phyloP scores from a whole-genome alignment of 1,140 invertebrate species.

The Sesamia nonagrioides region DNA sequence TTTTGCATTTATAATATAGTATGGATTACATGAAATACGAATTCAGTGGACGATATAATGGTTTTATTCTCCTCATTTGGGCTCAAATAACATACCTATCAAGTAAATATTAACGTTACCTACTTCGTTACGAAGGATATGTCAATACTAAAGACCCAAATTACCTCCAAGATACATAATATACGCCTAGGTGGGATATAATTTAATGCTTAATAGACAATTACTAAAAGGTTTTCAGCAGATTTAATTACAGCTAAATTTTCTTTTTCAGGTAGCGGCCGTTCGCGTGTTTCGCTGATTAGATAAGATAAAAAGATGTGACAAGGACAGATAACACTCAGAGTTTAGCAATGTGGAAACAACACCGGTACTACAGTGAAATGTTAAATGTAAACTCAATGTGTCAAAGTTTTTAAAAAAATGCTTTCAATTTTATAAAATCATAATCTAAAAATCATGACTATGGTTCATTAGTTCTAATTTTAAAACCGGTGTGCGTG shows the following conservation, averaged over 20 bases:
- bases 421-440: background rate
- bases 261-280: constrained; percentile 48
- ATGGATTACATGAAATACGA: no score
- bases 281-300: constrained; percentile 31
- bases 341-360: constrained; percentile 17
- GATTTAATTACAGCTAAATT: constrained; percentile 45
- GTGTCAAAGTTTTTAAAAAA: background rate
- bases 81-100: background rate
- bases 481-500: constrained; percentile 17
- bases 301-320: constrained; percentile 53
- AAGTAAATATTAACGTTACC: background rate
- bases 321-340: constrained; percentile 41
- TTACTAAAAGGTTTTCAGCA: constrained; percentile 23
- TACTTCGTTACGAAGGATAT: background rate
- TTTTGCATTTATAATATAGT: no score
- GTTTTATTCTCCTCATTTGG: background rate
- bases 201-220: background rate
- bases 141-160: background rate
- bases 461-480: constrained; percentile 5
- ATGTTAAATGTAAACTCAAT: background rate
- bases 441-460: constrained; percentile 6
- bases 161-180: background rate
- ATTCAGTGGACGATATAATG: background rate
- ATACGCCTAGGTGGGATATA: background rate
- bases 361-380: background rate